A percentile compares a stretch with the other conserved stretches of the same genome.
phyloP scores from a whole-genome alignment of 2,797 vertebrate genomes.

The Lemur catta region DNA sequence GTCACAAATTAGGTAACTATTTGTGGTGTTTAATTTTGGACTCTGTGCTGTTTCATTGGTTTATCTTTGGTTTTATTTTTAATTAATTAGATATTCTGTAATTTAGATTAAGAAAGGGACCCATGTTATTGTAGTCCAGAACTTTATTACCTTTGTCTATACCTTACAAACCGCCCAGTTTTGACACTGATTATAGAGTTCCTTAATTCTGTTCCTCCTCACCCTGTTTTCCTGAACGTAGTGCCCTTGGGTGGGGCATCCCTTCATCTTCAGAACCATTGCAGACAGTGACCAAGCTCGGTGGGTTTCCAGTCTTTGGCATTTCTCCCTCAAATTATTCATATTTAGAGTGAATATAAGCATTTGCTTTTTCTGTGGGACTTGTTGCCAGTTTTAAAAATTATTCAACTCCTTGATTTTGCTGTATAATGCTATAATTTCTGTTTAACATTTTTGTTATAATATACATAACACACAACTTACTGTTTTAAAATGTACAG shows the following conservation, averaged over 20 bases:
- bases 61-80: not conserved
- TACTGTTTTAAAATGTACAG: not conserved
- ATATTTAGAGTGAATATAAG: not conserved
- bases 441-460: not conserved
- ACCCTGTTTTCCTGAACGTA: rapidly evolving
- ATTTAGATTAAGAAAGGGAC: not conserved
- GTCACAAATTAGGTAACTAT: not conserved
- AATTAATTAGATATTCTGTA: not conserved
- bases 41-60: not conserved
- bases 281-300: not conserved
- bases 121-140: not conserved
- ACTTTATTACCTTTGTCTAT: not conserved
- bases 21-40: not conserved
- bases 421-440: not conserved
- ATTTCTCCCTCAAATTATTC: not conserved
- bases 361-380: not conserved
- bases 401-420: not conserved
- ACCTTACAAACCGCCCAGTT: not conserved
- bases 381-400: not conserved
- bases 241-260: not conserved
- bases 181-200: not conserved
- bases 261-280: not conserved
- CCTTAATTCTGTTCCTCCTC: not conserved
- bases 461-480: not conserved
- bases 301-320: not conserved